Evolutionary conservation across 2,113 vertebrate genomes (phyloP).

Genomic region (Crotalus viridis): DNA sequence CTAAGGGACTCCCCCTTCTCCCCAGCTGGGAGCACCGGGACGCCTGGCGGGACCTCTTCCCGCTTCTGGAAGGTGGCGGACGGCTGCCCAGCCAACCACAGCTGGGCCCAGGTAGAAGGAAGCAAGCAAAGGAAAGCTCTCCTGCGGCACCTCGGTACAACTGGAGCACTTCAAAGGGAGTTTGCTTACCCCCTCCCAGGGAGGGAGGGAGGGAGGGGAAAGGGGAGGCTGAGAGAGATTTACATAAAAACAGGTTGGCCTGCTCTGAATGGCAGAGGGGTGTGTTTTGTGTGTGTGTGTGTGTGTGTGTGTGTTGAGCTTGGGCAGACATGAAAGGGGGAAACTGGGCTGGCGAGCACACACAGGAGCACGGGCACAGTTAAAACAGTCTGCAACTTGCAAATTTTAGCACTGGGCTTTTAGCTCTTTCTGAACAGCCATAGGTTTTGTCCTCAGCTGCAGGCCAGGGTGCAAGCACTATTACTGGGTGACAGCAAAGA

Average conservation of each 20-base stretch:
- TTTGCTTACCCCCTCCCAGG: constrained; percentile 2
- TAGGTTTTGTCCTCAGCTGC: too few species aligned
- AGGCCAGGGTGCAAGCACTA: background rate
- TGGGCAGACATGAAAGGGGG: background rate
- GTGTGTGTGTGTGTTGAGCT: background rate
- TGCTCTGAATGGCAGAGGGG: constrained; percentile 19
- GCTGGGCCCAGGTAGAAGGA: constrained; percentile 23
- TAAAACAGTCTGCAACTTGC: background rate
- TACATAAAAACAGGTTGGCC: constrained; percentile 67
- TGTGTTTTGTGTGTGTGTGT: background rate
- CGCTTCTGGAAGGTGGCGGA: background rate
- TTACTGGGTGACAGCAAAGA: background rate
- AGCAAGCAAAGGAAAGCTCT: background rate
- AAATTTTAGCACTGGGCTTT: constrained; percentile 4
- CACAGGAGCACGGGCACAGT: background rate
- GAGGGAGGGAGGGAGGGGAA: constrained; percentile 22
- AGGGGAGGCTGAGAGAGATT: constrained; percentile 35
- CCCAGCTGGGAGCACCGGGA: background rate
- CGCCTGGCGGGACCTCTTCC: background rate
- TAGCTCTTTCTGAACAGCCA: background rate
- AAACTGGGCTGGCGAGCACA: background rate
- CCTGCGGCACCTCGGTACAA: constrained; percentile 2
- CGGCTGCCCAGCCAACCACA: background rate
- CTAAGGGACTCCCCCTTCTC: background rate
- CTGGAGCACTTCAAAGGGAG: background rate